A percentile compares a stretch with the other conserved stretches of the same genome.
Conservation (phyloP, 2,888 invertebrate genomes). For the Drosophila greeni region DNA sequence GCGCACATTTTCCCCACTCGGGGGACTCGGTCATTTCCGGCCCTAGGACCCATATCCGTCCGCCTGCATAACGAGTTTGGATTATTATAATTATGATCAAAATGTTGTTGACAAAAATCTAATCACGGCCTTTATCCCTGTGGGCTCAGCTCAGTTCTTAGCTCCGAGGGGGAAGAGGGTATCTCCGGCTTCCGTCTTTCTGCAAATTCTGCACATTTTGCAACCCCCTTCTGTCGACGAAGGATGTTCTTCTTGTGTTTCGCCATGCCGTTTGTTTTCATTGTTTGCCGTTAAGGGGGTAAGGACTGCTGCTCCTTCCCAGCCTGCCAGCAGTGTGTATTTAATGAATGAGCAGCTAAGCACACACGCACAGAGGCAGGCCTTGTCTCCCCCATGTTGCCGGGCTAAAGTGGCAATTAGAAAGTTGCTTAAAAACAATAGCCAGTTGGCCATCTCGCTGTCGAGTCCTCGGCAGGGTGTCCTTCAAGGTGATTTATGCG, state of each 20-base stretch:
- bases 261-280: conserved; percentile 61
- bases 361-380: conserved; percentile 20
- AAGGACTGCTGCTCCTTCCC: conserved; percentile 46
- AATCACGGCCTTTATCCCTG: conserved; percentile 27
- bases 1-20: conserved; percentile 12
- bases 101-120: conserved; percentile 27
- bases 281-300: conserved; percentile 53
- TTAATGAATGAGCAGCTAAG: conserved; percentile 65
- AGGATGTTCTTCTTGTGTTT: conserved; percentile 15
- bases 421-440: conserved; percentile 65
- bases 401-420: conserved; percentile 67
- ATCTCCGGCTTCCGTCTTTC: conserved; percentile 15
- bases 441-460: conserved; percentile 40
- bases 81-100: conserved; percentile 41
- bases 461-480: conserved; percentile 21
- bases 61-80: conserved; percentile 3
- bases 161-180: conserved; percentile 9
- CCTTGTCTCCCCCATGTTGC: conserved; percentile 14
- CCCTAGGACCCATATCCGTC: background rate
- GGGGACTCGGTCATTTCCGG: conserved; percentile 20
- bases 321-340: conserved; percentile 64
- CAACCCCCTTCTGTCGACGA: background rate
- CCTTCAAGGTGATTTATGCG: conserved; percentile 67
- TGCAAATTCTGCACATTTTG: conserved; percentile 46
- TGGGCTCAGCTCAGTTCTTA: background rate